Base-by-base conservation (phyloP, 2,888 invertebrate genomes). In the Drosophila helvetica region DNA sequence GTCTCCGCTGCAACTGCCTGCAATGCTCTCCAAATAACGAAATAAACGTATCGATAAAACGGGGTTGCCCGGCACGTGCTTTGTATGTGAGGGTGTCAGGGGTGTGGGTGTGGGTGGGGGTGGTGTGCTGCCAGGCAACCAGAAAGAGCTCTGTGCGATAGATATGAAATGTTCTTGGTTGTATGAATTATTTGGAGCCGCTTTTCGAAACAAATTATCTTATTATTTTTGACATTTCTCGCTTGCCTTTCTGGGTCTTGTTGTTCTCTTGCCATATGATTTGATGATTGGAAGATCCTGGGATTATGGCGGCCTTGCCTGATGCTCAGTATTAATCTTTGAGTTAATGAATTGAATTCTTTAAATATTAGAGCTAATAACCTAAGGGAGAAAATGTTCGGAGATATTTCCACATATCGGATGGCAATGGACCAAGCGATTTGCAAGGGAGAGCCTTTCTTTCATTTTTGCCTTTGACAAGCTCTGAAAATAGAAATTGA, bases 41-140 rank as follows among this genome's bases (percentile, higher is more conserved):
- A 55, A 67, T 55, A 27, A 27, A 27, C 68, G 43, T 66, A 66
- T 66, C 48, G 66, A 66, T 66, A 66, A 66, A 66, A 68, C 66
- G 50, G 56, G 50, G 56, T 68, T 68, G 47, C 43, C 68, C 12
- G 19, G 12, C 9, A 2, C 18, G n/a, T 18, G n/a, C 33, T 33
- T 33, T 15, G 17, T 8, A 25, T 38, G 33, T 9, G 25, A 7
- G 19, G 19, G 19, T 27, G 27, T 22, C 4, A 22, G 45, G 8
- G 9, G 12, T 42, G 12, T 18, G 25, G 10, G 45, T 12, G n/a
- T 18, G 15, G 5, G 18, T 30, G 58, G 48, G 18, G 2, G 22
- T 51, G 19, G 18, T 33, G 33, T 33, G 33, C 33, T 33, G 33
- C 65, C 68, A 38, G 66, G 66, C 68, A 68, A 66, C 66, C 66